phyloP scores from a whole-genome alignment of 2,888 invertebrate genomes.

The Augochlorella aurata region DNA sequence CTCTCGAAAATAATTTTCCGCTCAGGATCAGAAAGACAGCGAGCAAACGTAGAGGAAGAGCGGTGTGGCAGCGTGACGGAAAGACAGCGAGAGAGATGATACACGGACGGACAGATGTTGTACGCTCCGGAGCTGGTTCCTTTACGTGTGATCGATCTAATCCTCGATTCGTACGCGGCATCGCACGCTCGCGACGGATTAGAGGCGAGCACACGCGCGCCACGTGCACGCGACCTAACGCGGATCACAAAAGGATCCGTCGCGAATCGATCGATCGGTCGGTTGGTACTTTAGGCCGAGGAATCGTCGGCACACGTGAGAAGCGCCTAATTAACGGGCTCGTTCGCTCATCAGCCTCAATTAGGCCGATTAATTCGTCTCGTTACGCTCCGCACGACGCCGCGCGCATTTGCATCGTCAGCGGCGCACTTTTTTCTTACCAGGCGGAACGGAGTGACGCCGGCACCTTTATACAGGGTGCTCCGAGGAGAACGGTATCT shows the following conservation, averaged over 20 bases:
- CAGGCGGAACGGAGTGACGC: background rate
- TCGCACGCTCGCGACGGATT: constrained; percentile 62
- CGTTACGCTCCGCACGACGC: constrained; percentile 21
- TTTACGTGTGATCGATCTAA: constrained; percentile 59
- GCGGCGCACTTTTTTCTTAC: constrained; percentile 5
- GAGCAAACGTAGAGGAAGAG: background rate
- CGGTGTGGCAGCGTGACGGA: background rate
- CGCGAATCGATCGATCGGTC: constrained; percentile 49
- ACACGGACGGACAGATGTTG: constrained; percentile 58
- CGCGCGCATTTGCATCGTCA: constrained; percentile 34
- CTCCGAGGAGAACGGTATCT: background rate
- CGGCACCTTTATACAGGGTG: background rate
- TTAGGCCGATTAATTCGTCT: constrained; percentile 50
- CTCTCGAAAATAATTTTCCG: constrained; percentile 17
- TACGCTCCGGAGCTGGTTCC: constrained; percentile 26
- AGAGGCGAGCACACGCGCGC: constrained; percentile 29
- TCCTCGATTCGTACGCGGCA: constrained; percentile 62
- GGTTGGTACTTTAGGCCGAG: constrained; percentile 33
- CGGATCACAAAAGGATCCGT: constrained; percentile 19
- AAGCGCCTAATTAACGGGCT: constrained; percentile 53
- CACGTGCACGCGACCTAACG: background rate
- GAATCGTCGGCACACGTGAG: constrained; percentile 49
- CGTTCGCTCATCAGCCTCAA: constrained; percentile 42
- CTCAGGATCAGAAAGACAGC: background rate
- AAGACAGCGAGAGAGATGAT: constrained; percentile 22